Evolutionary conservation across 92 coral and sea anemone genomes (phyloP).

Genomic region (Blastomussa wellsi): DNA sequence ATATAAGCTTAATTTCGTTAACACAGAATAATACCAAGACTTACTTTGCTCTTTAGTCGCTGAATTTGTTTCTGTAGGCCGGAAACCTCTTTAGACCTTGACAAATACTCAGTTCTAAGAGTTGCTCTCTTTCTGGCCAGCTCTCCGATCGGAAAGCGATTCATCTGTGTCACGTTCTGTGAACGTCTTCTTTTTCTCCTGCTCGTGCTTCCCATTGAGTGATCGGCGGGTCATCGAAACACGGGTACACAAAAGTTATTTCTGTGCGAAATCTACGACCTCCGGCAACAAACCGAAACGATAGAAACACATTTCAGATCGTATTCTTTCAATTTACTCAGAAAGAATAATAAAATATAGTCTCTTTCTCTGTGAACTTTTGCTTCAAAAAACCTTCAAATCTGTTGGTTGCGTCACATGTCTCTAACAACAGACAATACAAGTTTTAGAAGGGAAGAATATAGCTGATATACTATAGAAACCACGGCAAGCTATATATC

Average conservation of each 20-base stretch:
- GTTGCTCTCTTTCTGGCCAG: slow-evolving; percentile 56
- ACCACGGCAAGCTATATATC: slow-evolving; percentile 27
- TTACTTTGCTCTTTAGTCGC: slow-evolving; percentile 33
- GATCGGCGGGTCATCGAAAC: neutral
- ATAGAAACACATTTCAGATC: slow-evolving; percentile 50
- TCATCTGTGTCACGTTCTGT: slow-evolving; percentile 32
- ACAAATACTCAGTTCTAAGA: slow-evolving; percentile 49
- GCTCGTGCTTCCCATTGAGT: slow-evolving; percentile 50
- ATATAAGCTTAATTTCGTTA: neutral
- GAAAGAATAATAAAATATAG: neutral
- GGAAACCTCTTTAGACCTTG: slow-evolving; percentile 47
- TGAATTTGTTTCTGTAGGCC: slow-evolving; percentile 32
- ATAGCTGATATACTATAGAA: neutral
- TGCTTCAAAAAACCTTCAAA: slow-evolving; percentile 8
- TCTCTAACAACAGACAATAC: neutral
- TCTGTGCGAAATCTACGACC: slow-evolving; percentile 12
- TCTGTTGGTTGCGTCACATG: neutral
- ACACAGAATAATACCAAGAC: neutral
- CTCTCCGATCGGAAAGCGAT: slow-evolving; percentile 63
- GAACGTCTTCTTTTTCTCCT: slow-evolving; percentile 33
- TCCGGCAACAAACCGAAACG: slow-evolving; percentile 34
- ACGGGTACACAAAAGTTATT: slow-evolving; percentile 7
- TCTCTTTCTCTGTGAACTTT: neutral
- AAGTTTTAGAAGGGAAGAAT: neutral
- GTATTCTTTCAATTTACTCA: slow-evolving; percentile 6